A percentile compares a stretch with the other conserved stretches of the same genome.
phyloP scores from a whole-genome alignment of 2,888 invertebrate genomes.

The Tetrapedia diversipes region DNA sequence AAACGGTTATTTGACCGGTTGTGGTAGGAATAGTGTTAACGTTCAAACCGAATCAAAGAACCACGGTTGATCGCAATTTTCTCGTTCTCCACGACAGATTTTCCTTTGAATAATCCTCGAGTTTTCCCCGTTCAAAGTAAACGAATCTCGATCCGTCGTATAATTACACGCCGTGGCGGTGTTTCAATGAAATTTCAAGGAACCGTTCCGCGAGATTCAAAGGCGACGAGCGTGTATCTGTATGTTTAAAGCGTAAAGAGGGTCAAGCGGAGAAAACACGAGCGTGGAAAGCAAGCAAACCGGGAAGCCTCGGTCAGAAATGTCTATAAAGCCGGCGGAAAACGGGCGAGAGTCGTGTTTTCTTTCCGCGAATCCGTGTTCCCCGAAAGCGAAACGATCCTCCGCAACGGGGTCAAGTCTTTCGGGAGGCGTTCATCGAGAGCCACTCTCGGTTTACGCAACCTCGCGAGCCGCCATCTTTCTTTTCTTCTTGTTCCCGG shows the following conservation, averaged over 20 bases:
- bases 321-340: background rate
- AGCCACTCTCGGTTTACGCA: slow-evolving; percentile 20
- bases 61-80: too few species aligned
- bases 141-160: background rate
- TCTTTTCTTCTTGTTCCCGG: slow-evolving; percentile 3
- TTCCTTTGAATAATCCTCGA: background rate
- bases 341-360: slow-evolving; percentile 2
- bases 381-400: background rate
- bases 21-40: too few species aligned
- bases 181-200: background rate
- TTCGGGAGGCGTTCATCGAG: background rate
- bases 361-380: slow-evolving; percentile 17
- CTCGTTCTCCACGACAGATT: too few species aligned
- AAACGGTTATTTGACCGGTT: too few species aligned
- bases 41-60: too few species aligned
- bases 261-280: background rate
- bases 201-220: background rate
- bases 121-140: background rate
- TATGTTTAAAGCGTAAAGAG: slow-evolving; percentile 4
- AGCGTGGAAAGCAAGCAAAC: slow-evolving; percentile 4
- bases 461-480: background rate
- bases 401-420: background rate
- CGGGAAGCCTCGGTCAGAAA: background rate
- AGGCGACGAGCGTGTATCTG: too few species aligned
- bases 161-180: too few species aligned